A percentile compares a stretch with the other conserved stretches of the same genome.
phyloP scores from a whole-genome alignment of 2,113 vertebrate species.

The Falcunculus frontatus region DNA sequence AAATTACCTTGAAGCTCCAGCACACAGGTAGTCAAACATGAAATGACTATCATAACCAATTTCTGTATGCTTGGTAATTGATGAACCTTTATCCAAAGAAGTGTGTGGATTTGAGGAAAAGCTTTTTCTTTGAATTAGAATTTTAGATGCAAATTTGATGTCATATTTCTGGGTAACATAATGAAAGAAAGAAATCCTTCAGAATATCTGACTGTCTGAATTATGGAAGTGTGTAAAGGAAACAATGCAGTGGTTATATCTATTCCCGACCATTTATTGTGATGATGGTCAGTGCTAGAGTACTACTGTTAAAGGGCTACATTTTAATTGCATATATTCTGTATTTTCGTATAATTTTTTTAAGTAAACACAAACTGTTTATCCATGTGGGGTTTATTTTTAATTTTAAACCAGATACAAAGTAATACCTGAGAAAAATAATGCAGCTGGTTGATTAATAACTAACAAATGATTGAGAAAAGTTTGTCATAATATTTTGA shows the following conservation, averaged over 20 bases:
- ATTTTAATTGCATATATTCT: slow-evolving; percentile 44
- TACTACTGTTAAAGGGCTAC: slow-evolving; percentile 60
- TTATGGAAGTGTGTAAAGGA: background rate
- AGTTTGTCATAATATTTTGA: background rate
- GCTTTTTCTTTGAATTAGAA: background rate
- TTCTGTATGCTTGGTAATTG: background rate
- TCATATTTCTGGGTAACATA: background rate
- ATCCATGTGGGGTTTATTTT: background rate
- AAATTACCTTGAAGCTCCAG: slow-evolving; percentile 6
- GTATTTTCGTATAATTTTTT: slow-evolving; percentile 36
- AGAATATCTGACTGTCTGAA: background rate
- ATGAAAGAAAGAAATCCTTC: slow-evolving; percentile 9
- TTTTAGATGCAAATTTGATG: background rate
- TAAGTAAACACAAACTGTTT: slow-evolving; percentile 23
- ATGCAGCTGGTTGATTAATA: background rate
- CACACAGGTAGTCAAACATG: background rate
- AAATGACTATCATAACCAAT: background rate
- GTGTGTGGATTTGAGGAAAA: background rate
- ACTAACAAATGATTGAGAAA: background rate
- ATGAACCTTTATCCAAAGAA: background rate
- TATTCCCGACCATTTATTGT: slow-evolving; percentile 18
- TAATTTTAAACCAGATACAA: background rate
- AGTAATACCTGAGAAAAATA: background rate
- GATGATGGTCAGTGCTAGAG: slow-evolving; percentile 25
- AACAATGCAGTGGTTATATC: background rate